A percentile compares a stretch with the other conserved stretches of the same genome.
Conservation (phyloP, 2,888 invertebrate genomes). For the Pandemis heparana region DNA sequence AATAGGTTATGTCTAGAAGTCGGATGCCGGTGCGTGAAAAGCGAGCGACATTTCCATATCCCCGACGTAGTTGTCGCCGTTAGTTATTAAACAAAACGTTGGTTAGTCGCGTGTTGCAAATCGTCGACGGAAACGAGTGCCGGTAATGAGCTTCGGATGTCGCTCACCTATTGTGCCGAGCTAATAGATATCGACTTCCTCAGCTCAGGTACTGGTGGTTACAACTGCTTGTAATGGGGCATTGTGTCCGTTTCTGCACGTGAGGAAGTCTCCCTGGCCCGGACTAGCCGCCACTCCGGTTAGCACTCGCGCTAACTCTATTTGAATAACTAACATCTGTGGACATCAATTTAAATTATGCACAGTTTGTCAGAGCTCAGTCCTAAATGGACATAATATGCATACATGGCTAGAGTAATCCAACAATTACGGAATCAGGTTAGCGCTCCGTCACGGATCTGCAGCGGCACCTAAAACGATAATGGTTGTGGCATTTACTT, state of each 20-base stretch:
- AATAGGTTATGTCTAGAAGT: background rate
- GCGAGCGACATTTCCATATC: constrained; percentile 17
- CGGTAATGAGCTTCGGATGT: constrained; percentile 85
- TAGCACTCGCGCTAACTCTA: constrained; percentile 61
- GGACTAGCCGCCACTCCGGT: constrained; percentile 64
- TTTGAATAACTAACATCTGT: constrained; percentile 31
- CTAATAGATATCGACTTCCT: constrained; percentile 86
- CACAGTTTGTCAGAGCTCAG: constrained; percentile 16
- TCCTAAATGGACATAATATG: constrained; percentile 3
- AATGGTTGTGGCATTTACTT: constrained; percentile 68
- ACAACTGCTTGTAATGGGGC: constrained; percentile 75
- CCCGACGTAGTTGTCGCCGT: constrained; percentile 41
- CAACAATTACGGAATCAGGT: constrained; percentile 60
- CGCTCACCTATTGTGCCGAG: constrained; percentile 84
- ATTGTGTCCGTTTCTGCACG: constrained; percentile 76
- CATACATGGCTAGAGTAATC: constrained; percentile 15
- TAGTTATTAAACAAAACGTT: constrained; percentile 65
- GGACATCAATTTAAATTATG: constrained; percentile 12
- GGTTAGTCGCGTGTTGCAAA: constrained; percentile 77
- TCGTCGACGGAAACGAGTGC: constrained; percentile 80
- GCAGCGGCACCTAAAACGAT: constrained; percentile 64
- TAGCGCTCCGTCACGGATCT: constrained; percentile 70
- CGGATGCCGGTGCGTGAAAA: constrained; percentile 10
- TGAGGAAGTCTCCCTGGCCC: constrained; percentile 69
- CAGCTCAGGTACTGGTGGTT: constrained; percentile 73